Evolutionary conservation across 2,113 vertebrate genomes (phyloP), one percentile per base, ranked within the genome.

Genomic region (Poeciliopsis turrubarensis): DNA sequence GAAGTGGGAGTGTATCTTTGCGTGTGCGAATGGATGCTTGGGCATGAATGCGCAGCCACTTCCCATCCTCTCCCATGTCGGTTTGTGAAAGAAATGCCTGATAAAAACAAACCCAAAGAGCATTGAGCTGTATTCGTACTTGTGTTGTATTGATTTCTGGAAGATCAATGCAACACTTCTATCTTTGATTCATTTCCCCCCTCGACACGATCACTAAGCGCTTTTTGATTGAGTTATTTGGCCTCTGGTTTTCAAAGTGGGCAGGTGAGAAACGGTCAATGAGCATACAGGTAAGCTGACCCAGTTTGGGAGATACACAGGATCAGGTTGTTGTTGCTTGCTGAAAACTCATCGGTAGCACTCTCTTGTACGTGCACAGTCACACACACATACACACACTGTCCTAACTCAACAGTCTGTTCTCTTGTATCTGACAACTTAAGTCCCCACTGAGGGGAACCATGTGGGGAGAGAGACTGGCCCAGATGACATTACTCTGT

Each of bases 151-250:
- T 72, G 91, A 93, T 90, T 73, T 60, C 63, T 57, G 26, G 70
- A 19, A 61, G 62, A 88, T 92, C 91, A 85, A 91, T 91, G 85
- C 80, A 84, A 80, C 77, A 80, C 81, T 82, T 88, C 83, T 80
- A 73, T 89, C 79, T 87, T 82, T 88, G 90, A 92, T 90, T 92
- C 83, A 90, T 91, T 85, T 77, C 75, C 70, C 75, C 69, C 68
- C 29, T 83, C 78, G 75, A 47, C n/a, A 26, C 75, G 62, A 79
- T 86, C 66, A 75, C 69, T 82, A 78, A 73, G 57, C 68, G 79
- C 84, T 78, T 79, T 89, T 86, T 88, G 83, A 89, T 89, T 86
- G 79, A 89, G 85, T 84, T 90, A 75, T 90, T 83, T 83, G 72
- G 80, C 69, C 76, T 74, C 69, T 71, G 71, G 74, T 83, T 89